Evolutionary conservation across 2,797 vertebrate genomes (phyloP).

Genomic region (Parambassis ranga): DNA sequence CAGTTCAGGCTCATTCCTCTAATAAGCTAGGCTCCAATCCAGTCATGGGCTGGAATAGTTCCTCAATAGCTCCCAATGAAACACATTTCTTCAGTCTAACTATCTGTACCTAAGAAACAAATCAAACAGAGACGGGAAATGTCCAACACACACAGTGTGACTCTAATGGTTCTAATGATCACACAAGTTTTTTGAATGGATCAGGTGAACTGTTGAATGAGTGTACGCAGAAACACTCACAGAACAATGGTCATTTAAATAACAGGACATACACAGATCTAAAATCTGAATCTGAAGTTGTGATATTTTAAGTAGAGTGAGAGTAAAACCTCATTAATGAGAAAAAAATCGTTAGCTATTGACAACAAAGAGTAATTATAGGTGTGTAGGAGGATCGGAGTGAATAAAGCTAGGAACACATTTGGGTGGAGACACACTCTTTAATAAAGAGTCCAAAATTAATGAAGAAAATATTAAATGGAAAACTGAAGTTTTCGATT

Average conservation of each 20-base stretch:
- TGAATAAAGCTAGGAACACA: slow-evolving; percentile 29
- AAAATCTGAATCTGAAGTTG: too few relatives aligned
- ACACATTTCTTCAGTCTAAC: slow-evolving; percentile 17
- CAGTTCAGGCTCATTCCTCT: slow-evolving; percentile 52
- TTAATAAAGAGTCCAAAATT: neutral
- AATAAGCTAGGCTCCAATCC: slow-evolving; percentile 36
- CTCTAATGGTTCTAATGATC: slow-evolving; percentile 8
- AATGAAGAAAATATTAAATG: neutral
- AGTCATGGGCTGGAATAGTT: slow-evolving; percentile 35
- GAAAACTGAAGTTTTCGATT: too few relatives aligned
- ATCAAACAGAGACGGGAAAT: neutral
- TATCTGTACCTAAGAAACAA: slow-evolving; percentile 9
- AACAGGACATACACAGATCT: neutral
- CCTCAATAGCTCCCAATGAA: slow-evolving; percentile 20
- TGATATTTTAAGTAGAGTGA: neutral
- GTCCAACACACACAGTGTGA: neutral
- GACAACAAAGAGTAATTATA: slow-evolving; percentile 54
- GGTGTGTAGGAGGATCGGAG: slow-evolving; percentile 31
- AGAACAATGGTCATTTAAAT: neutral
- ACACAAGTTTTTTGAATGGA: neutral
- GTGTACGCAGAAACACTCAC: neutral
- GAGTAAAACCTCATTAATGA: slow-evolving; percentile 18
- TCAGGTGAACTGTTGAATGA: too few relatives aligned
- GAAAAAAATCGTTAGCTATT: neutral
- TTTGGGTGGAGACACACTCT: slow-evolving; percentile 1